Evolutionary conservation across 1,140 invertebrate genomes (phyloP), one percentile per base, ranked within the genome.

Genomic region (Radopholus similis): DNA sequence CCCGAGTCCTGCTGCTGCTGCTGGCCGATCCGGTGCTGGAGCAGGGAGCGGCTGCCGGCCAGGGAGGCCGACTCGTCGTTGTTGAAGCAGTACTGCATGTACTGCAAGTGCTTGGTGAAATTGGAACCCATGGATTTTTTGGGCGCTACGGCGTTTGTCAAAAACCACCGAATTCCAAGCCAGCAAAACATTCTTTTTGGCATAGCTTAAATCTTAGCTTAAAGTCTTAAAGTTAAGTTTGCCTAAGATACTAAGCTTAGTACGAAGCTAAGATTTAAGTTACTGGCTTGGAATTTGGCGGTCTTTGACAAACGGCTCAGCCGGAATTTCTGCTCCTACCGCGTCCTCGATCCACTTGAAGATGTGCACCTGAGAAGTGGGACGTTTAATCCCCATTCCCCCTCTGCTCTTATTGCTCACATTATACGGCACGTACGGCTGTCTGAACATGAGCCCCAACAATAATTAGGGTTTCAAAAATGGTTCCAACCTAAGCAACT

Each of bases 341-440:
- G 66, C 65, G 47, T 77, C 76, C 68, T 77, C 76, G 30, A 81
- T 81, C 81, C 81, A 81, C 47, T 68, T 76, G 30, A 81, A 76
- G 32, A 81, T 74, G 55, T 83, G 78, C 35, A 81, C n/a, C n/a
- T n/a, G n/a, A n/a, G n/a, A n/a, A n/a, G n/a, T n/a, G n/a, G n/a
- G n/a, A n/a, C n/a, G n/a, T n/a, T n/a, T n/a, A n/a, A n/a, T n/a
- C n/a, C n/a, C n/a, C n/a, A n/a, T n/a, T n/a, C n/a, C n/a, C n/a
- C n/a, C n/a, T n/a, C n/a, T n/a, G n/a, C n/a, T n/a, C n/a, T n/a
- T n/a, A n/a, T n/a, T n/a, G n/a, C n/a, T n/a, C n/a, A n/a, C 81
- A 55, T 83, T 83, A 30, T 76, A 80, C 2, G 79, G 81, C 11
- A 82, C 81, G 56, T 75, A 81, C 13, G 81, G 81, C 60, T 83